Base-by-base conservation (phyloP, 1,140 invertebrate genomes). In the Papilio xuthus region DNA sequence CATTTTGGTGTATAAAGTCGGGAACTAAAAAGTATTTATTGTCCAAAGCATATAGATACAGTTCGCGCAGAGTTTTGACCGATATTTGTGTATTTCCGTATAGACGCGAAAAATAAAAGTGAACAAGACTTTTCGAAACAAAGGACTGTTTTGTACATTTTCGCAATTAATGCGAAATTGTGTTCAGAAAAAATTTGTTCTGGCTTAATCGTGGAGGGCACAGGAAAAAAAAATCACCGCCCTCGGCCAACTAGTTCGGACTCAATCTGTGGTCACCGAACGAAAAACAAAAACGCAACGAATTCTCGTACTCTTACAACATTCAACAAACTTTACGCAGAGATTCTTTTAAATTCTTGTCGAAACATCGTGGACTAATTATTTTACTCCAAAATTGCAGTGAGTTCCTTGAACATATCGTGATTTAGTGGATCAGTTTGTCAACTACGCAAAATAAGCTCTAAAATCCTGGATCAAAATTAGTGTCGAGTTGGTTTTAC, bases 121-220 rank as follows among this genome's bases (percentile, higher is more conserved):
- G 89, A 87, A 86, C 86, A 85, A 91, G 86, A 91, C 84, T 87
- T 88, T 90, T 90, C 90, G 90, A 93, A 91, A 90, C 89, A 92
- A 92, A 92, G 89, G 89, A 93, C 91, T 89, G 91, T 93, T 94
- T 94, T 94, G 92, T 94, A 92, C 92, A 92, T 92, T 94, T 94
- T 94, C 92, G 92, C 91, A 89, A 83, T 80, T 79, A 83, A 87
- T 91, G 92, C 92, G 92, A 94, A 94, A 92, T 92, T 94, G 92
- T 94, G 91, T 90, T 94, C 92, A 94, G 93, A 94, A 92, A 91
- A 89, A 83, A 85, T 85, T 80, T 81, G 80, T 87, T 85, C 86
- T 90, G 88, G 86, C 86, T 85, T 80, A 87, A 87, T 88, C 84
- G 88, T 88, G 86, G 81, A 86, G 87, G 89, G 89, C 80, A 85